These are phyloP conservation scores for Battus philenor DNA, from an alignment of 1,140 invertebrate species.

Conservation along the genomic window DNA sequence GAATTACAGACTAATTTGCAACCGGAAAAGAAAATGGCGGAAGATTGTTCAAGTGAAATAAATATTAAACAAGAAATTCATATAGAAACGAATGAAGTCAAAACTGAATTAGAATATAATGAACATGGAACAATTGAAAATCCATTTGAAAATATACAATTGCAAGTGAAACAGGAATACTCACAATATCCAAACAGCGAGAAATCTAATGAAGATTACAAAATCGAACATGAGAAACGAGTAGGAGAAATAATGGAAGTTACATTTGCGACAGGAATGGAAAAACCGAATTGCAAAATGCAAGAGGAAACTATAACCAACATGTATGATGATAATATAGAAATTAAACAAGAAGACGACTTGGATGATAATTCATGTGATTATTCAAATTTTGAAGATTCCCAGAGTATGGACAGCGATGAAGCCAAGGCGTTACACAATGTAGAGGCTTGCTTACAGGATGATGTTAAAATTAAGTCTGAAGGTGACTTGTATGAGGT, in stretches of 20 bases:
- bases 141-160: conserved; percentile 37
- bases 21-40: background rate
- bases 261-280: conserved; percentile 1
- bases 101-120: conserved; percentile 24
- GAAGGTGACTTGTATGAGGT: conserved; percentile 38
- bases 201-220: background rate
- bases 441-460: conserved; percentile 58
- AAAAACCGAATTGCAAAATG: conserved; percentile 1
- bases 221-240: background rate
- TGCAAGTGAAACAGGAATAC: conserved; percentile 43
- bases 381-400: conserved; percentile 47
- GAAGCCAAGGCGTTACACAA: conserved; percentile 50
- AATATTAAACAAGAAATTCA: conserved; percentile 21
- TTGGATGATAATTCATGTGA: conserved; percentile 35
- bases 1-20: background rate
- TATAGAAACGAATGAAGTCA: conserved; percentile 22
- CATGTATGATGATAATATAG: conserved; percentile 18
- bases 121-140: conserved; percentile 23
- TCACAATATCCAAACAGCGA: background rate
- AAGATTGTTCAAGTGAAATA: conserved; percentile 6
- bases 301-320: conserved; percentile 14
- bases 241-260: too few species aligned
- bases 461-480: conserved; percentile 44
- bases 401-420: conserved; percentile 51
- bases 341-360: conserved; percentile 26